Conservation (phyloP, 2,888 invertebrate genomes). For the Serripes groenlandicus region DNA sequence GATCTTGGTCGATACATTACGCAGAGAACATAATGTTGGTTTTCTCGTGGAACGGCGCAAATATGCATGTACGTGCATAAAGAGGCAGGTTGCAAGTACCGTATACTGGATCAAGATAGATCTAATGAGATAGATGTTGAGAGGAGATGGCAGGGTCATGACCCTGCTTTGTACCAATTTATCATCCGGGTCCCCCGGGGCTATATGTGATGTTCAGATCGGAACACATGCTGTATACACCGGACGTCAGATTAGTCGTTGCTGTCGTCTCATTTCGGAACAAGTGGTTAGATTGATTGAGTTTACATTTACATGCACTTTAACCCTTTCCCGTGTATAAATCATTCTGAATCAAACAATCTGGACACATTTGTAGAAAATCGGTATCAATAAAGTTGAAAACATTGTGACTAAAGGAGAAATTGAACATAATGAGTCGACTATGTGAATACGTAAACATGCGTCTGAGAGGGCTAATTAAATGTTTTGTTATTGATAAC, state of each 20-base stretch:
- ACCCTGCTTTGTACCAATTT: slow-evolving; percentile 15
- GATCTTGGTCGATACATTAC: no score
- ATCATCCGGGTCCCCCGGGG: slow-evolving; percentile 4
- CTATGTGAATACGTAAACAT: neutral
- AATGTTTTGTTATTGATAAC: no score
- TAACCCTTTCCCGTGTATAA: no score
- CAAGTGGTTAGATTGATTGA: neutral
- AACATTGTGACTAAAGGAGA: neutral
- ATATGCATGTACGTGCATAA: no score
- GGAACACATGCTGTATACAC: neutral
- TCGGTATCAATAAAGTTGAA: no score
- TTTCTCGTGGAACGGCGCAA: no score
- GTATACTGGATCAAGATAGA: no score
- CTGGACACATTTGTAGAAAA: no score
- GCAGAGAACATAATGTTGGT: no score
- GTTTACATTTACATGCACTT: no score
- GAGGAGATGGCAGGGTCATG: neutral
- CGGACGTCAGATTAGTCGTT: neutral
- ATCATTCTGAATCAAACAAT: no score
- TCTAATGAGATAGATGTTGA: neutral
- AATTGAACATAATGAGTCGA: neutral
- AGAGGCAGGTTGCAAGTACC: neutral
- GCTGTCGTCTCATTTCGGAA: neutral
- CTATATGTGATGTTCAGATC: neutral
- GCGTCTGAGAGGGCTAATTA: neutral